A percentile compares a stretch with the other conserved stretches of the same genome.
phyloP scores from a whole-genome alignment of 2,888 invertebrate genomes.

The Trichopoda pennipes region DNA sequence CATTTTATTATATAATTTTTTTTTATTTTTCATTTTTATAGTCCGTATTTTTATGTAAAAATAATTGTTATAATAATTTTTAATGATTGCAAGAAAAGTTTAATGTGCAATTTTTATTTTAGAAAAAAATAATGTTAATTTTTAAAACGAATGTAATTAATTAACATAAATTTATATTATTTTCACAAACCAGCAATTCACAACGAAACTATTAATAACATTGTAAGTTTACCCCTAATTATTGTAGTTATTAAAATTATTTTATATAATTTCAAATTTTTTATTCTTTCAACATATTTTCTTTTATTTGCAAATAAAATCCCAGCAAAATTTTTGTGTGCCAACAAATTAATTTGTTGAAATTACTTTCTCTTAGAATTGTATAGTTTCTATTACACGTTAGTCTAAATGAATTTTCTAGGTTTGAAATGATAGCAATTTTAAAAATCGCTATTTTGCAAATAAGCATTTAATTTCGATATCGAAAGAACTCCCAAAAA shows the following conservation, averaged over 20 bases:
- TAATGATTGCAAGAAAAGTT: constrained; percentile 57
- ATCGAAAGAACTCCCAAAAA: too few relatives aligned
- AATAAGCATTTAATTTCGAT: too few relatives aligned
- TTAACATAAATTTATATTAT: constrained; percentile 19
- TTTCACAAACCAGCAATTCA: constrained; percentile 23
- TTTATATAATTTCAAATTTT: constrained; percentile 30
- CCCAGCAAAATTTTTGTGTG: constrained; percentile 50
- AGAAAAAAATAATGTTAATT: constrained; percentile 36
- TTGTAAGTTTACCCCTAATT: constrained; percentile 25
- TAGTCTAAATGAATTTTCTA: too few relatives aligned
- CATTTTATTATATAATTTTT: constrained; percentile 30
- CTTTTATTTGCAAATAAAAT: constrained; percentile 52
- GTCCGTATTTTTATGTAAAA: constrained; percentile 35
- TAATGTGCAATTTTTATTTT: constrained; percentile 63
- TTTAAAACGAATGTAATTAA: constrained; percentile 25
- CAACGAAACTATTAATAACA: constrained; percentile 41
- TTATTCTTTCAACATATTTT: background rate
- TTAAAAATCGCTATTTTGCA: too few relatives aligned
- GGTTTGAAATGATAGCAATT: too few relatives aligned
- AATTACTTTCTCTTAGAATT: background rate
- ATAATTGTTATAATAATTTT: constrained; percentile 40
- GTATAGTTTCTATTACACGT: background rate
- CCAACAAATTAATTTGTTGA: constrained; percentile 38
- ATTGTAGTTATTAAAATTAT: constrained; percentile 37
- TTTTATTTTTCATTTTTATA: constrained; percentile 46